Evolutionary conservation across 1,140 invertebrate species (phyloP).

Genomic region (Drosophila ercepeae): DNA sequence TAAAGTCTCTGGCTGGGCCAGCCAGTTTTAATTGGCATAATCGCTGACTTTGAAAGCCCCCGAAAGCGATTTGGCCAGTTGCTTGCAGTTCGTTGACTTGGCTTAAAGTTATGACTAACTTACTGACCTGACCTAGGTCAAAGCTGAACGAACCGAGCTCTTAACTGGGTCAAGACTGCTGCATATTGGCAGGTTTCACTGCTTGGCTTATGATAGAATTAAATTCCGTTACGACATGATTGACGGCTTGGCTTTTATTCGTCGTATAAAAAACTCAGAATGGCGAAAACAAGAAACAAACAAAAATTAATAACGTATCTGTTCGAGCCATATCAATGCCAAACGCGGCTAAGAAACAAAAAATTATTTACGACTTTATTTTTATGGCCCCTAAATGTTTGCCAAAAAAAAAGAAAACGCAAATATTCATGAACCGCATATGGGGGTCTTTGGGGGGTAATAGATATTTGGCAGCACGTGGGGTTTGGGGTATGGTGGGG

Average conservation of each 20-base stretch:
- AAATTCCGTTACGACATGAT: constrained; percentile 39
- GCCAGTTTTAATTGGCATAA: constrained; percentile 29
- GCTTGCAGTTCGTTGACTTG: constrained; percentile 63
- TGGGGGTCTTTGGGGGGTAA: constrained; percentile 5
- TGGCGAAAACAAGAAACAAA: constrained; percentile 32
- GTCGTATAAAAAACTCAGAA: constrained; percentile 38
- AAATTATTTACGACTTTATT: constrained; percentile 38
- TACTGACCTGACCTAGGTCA: constrained; percentile 68
- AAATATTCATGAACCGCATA: constrained; percentile 21
- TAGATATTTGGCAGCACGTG: neutral
- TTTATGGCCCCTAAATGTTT: constrained; percentile 61
- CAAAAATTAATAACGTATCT: constrained; percentile 29
- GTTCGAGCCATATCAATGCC: constrained; percentile 41
- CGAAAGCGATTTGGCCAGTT: constrained; percentile 29
- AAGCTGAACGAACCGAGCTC: constrained; percentile 45
- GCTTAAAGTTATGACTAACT: constrained; percentile 16
- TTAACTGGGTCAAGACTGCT: constrained; percentile 53
- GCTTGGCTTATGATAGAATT: constrained; percentile 13
- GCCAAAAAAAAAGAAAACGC: constrained; percentile 30
- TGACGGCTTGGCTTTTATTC: constrained; percentile 11
- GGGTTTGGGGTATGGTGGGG: neutral
- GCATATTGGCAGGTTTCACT: constrained; percentile 4
- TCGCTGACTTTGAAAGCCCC: constrained; percentile 41
- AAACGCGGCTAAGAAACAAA: constrained; percentile 41
- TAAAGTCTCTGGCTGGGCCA: constrained; percentile 1